Conservation (phyloP, 30 jellyfish, hydroid and myxozoan species). For the Turritopsis dohrnii region DNA sequence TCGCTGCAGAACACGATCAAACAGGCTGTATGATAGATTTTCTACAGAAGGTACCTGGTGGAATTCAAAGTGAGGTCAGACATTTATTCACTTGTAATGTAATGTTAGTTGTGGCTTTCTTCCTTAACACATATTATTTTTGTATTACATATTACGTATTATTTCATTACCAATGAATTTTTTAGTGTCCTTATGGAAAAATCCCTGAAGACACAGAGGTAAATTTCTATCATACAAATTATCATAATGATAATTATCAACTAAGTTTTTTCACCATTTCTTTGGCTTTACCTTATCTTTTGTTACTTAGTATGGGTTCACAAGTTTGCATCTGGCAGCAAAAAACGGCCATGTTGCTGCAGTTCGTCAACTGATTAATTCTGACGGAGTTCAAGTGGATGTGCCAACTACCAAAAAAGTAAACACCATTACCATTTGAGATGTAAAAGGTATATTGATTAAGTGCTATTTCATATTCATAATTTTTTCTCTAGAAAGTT, state of each 20-base stretch:
- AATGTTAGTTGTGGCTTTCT: background rate
- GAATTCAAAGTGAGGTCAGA: slow-evolving; percentile 79
- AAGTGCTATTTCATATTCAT: background rate
- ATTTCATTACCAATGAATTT: background rate
- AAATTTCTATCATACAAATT: background rate
- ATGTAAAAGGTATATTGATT: background rate
- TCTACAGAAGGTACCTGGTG: slow-evolving; percentile 65
- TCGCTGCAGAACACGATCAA: slow-evolving; percentile 94
- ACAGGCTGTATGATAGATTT: slow-evolving; percentile 65
- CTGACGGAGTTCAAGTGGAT: slow-evolving; percentile 79
- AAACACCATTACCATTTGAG: background rate
- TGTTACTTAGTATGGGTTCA: slow-evolving; percentile 51
- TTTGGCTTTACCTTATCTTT: background rate
- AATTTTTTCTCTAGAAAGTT: slow-evolving; percentile 42
- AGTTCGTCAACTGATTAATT: slow-evolving; percentile 70
- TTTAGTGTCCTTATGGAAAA: slow-evolving; percentile 37
- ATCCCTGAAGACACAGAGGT: slow-evolving; percentile 45
- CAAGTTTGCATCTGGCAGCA: slow-evolving; percentile 85
- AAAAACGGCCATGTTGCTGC: slow-evolving; percentile 80
- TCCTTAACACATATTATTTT: background rate
- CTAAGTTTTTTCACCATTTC: background rate
- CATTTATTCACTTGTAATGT: background rate
- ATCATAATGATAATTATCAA: background rate
- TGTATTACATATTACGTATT: background rate
- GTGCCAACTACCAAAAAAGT: slow-evolving; percentile 87